phyloP scores from a whole-genome alignment of 2,797 vertebrate genomes.

The Setipinna tenuifilis region DNA sequence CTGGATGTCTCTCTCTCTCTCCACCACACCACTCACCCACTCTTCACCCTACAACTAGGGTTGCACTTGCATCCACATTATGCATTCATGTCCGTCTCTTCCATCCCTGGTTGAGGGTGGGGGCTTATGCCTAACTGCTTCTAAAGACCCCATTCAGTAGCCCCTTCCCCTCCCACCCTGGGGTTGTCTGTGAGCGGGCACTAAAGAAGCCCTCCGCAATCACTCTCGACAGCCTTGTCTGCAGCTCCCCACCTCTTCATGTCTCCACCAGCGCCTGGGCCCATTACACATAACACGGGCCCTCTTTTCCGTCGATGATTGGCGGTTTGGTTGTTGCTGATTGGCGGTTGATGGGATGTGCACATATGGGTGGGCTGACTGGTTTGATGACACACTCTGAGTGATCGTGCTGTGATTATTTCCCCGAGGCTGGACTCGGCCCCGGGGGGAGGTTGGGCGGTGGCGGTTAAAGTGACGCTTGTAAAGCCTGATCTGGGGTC shows the following conservation, averaged over 20 bases:
- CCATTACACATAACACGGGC: neutral
- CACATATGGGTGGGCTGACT: neutral
- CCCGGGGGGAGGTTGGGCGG: neutral
- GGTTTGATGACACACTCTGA: neutral
- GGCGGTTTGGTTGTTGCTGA: neutral
- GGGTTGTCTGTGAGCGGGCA: neutral
- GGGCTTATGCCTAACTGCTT: too few relatives aligned
- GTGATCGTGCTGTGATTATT: too few relatives aligned
- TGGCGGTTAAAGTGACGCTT: neutral
- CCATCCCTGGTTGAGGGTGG: neutral
- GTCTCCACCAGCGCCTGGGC: neutral
- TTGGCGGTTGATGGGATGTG: neutral
- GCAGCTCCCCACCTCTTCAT: slow-evolving; percentile 3
- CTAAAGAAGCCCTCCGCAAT: neutral
- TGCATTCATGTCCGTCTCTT: neutral
- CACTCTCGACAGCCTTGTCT: neutral
- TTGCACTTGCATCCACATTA: neutral
- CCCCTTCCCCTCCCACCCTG: neutral
- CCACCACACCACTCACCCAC: neutral
- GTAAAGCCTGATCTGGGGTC: neutral
- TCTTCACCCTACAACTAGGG: too few relatives aligned
- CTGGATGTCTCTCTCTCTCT: neutral
- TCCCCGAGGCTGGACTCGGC: too few relatives aligned
- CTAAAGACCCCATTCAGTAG: too few relatives aligned
- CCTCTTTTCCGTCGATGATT: neutral